Base-by-base conservation (phyloP, 2,888 invertebrate genomes). In the Horisme vitalbata region DNA sequence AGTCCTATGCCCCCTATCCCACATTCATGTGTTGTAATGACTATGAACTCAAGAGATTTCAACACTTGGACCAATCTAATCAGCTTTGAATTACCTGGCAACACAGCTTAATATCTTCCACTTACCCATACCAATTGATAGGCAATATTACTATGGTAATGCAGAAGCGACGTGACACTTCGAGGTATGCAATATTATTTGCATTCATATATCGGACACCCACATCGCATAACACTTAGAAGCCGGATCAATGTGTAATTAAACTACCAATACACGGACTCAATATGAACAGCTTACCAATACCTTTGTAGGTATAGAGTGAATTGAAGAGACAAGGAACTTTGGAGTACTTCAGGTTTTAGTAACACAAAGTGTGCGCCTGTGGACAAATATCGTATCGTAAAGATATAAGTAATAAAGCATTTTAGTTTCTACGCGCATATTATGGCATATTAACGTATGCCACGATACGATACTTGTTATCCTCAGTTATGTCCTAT, bases 241-340 rank as follows among this genome's bases (percentile, higher is more conserved):
- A 79, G 79, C 83, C 81, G 85, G 83, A 87, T 87, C 84, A 84
- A 77, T 75, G 70, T 74, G 84, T 87, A 88, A 89, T 89, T 89
- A 88, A 87, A 84, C 78, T 81, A 80, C 82, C 88, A 84, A 83
- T 84, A 84, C 88, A 88, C 88, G 88, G 78, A 86, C 82, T 58
- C 71, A 73, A 71, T 81, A 79, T 77, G 81, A 78, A 79, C 74
- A 65, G 79, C 71, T 69, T 82, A 76, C 71, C 67, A 77, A 82
- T 80, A 75, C 58, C 59, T 49, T 46, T 72, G 46, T 14, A 15
- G 74, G 72, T 64, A 8, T 77, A 70, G n/a, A 72, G 34, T 31
- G 30, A 41, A 58, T 61, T 43, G 76, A 78, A 58, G 51, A 9
- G 65, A 11, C 61, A 48, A 3, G 5, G 8, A 14, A 1, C 7